A percentile compares a stretch with the other conserved stretches of the same genome.
Conservation (phyloP, 2,797 vertebrate genomes). For the Rhynchotus rufescens region DNA sequence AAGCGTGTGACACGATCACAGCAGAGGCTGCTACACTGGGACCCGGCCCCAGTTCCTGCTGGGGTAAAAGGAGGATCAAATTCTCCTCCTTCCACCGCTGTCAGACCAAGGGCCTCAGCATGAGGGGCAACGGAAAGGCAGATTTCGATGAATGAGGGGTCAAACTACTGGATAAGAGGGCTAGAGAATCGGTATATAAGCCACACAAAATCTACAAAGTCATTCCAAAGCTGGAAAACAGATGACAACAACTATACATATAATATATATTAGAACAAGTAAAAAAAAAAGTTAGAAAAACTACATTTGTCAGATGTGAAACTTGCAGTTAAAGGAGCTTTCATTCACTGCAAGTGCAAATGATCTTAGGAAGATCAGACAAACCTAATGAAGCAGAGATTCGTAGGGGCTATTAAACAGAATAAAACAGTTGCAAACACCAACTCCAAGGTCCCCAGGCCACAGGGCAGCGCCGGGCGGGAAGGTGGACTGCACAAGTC, state of each 20-base stretch:
- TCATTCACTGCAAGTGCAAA: not conserved
- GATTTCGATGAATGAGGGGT: not conserved
- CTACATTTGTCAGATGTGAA: accelerated
- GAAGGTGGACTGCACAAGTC: not conserved
- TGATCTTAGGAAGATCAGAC: not conserved
- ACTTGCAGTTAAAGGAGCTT: not conserved
- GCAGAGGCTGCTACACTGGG: not conserved
- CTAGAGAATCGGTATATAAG: not conserved
- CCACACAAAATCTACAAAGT: not conserved
- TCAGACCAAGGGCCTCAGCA: not conserved
- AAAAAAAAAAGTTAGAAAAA: not conserved
- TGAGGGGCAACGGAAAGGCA: not conserved
- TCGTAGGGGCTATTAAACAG: no score
- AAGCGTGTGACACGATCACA: not conserved
- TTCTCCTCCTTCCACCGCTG: not conserved
- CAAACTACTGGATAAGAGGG: not conserved
- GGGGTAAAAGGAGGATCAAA: not conserved
- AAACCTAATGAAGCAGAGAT: not conserved
- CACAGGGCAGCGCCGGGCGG: not conserved
- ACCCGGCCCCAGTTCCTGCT: not conserved
- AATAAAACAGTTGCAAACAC: not conserved
- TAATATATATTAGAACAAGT: not conserved
- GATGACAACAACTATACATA: not conserved
- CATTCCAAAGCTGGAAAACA: not conserved
- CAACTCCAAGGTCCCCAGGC: not conserved